A percentile compares a stretch with the other conserved stretches of the same genome.
Conservation (phyloP, 2,797 vertebrate species). For the Rhinoraja longicauda region DNA sequence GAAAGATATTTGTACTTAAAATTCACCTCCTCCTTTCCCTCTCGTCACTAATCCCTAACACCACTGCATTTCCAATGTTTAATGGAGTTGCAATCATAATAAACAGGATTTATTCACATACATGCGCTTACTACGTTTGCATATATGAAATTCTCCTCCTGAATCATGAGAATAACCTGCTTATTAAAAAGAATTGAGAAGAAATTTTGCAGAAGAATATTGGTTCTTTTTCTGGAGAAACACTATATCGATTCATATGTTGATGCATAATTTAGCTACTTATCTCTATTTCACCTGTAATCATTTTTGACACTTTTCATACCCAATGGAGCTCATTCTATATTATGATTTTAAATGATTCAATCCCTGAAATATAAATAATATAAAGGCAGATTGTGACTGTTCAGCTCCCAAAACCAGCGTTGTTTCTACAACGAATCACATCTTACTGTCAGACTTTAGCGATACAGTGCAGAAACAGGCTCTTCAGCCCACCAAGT, state of each 20-base stretch:
- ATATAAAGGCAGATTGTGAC: background rate
- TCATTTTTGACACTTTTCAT: background rate
- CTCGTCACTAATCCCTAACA: background rate
- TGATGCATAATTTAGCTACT: background rate
- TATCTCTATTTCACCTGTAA: background rate
- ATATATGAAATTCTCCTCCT: background rate
- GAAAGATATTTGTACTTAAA: background rate
- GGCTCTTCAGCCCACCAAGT: too few relatives aligned
- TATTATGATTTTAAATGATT: background rate
- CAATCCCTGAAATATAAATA: background rate
- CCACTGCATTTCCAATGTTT: background rate
- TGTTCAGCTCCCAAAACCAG: background rate
- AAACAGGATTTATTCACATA: background rate
- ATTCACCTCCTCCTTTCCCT: background rate
- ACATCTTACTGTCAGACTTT: background rate
- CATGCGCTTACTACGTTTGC: background rate
- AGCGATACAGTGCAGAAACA: too few relatives aligned
- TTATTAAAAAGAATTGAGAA: background rate
- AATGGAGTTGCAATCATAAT: background rate
- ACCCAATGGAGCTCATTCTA: background rate
- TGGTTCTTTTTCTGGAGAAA: background rate
- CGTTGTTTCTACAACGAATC: background rate
- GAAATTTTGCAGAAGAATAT: background rate
- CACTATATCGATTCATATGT: background rate
- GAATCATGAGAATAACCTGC: background rate